Conservation (phyloP, 2,888 invertebrate species). For the Stenotaenia linearis region DNA sequence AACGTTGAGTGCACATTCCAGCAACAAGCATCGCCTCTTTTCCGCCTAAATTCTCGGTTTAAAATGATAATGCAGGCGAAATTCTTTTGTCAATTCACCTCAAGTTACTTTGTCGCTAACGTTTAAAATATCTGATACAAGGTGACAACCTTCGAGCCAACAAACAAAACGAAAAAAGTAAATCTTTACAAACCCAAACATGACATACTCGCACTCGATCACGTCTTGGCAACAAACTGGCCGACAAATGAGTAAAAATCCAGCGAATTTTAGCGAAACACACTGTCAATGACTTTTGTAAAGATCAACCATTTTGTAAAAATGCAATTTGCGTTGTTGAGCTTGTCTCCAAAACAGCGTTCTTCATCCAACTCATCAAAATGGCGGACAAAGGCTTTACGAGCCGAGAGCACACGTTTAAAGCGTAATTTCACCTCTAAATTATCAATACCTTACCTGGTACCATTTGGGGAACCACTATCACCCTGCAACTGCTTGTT, state of each 20-base stretch:
- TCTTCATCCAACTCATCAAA: conserved; percentile 30
- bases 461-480: not conserved
- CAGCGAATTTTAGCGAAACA: not conserved
- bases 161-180: not conserved
- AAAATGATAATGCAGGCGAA: no score
- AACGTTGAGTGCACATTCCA: no score
- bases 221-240: not conserved
- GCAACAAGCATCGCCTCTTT: no score
- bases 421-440: not conserved
- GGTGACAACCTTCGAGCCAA: not conserved
- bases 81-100: not conserved
- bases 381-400: conserved; percentile 37
- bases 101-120: not conserved
- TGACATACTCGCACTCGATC: not conserved
- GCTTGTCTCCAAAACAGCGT: conserved; percentile 21
- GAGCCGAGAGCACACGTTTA: conserved; percentile 9
- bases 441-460: not conserved
- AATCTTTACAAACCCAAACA: not conserved
- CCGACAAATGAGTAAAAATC: not conserved
- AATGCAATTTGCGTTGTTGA: conserved; percentile 29
- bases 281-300: not conserved
- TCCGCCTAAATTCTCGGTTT: no score
- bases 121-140: not conserved
- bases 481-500: not conserved
- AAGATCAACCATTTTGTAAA: conserved; percentile 32